Evolutionary conservation across 2,888 invertebrate species (phyloP).

Genomic region (Callyntrura sp.): DNA sequence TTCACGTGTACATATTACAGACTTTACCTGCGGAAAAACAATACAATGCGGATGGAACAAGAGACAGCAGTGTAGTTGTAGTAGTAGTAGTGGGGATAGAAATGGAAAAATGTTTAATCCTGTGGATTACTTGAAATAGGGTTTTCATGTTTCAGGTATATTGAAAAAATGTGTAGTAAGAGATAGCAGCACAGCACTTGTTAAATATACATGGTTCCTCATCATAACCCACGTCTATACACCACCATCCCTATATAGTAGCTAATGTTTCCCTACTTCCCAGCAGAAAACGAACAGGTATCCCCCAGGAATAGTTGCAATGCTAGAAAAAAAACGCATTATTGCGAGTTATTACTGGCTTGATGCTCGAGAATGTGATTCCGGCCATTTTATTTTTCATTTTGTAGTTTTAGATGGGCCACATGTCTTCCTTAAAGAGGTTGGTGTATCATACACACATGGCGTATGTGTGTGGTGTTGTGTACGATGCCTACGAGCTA

Average conservation of each 20-base stretch:
- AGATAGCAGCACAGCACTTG: background rate
- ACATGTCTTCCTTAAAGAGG: constrained; percentile 32
- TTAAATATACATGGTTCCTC: background rate
- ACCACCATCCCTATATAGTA: no score
- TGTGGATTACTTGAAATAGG: constrained; percentile 51
- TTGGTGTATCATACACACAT: background rate
- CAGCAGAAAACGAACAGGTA: constrained; percentile 35
- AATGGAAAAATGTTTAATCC: constrained; percentile 57
- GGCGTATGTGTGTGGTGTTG: no score
- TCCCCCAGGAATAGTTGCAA: constrained; percentile 55
- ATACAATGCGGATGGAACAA: background rate
- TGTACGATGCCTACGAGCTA: no score
- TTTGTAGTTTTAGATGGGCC: constrained; percentile 41
- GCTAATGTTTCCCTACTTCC: background rate
- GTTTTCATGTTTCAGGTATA: constrained; percentile 4
- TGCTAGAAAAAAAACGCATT: constrained; percentile 60
- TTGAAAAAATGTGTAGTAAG: background rate
- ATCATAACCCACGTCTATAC: constrained; percentile 6
- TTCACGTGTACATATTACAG: background rate
- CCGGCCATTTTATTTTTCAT: constrained; percentile 42
- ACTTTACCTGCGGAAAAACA: constrained; percentile 8
- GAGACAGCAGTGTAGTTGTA: no score
- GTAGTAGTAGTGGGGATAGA: background rate
- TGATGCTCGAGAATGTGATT: constrained; percentile 55
- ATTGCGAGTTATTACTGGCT: constrained; percentile 56